Conservation (phyloP, 2,797 vertebrate species). For the Propithecus deckenii region DNA sequence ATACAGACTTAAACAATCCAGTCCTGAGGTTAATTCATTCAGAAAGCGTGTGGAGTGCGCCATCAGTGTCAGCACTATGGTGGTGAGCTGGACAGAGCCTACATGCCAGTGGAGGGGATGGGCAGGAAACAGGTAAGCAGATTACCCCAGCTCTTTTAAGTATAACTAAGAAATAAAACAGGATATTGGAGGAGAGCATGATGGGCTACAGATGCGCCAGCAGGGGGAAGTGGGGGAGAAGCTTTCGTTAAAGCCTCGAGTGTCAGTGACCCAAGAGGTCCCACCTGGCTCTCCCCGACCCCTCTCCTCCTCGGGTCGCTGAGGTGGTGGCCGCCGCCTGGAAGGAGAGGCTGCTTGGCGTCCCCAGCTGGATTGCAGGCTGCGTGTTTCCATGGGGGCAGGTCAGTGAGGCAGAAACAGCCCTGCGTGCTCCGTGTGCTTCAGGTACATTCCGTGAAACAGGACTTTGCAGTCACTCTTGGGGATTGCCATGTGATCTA, state of each 20-base stretch:
- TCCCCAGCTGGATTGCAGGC: not conserved
- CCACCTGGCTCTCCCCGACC: not conserved
- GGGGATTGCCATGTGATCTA: not conserved
- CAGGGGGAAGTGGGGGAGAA: not conserved
- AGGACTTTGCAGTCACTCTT: not conserved
- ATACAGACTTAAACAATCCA: not conserved
- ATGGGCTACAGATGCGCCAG: not conserved
- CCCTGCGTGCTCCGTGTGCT: fast-evolving
- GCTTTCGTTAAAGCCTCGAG: not conserved
- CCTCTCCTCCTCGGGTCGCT: not conserved
- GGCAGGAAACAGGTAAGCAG: not conserved
- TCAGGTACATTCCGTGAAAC: not conserved
- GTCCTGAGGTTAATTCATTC: not conserved
- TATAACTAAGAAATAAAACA: not conserved
- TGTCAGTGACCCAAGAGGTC: not conserved
- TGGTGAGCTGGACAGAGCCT: not conserved
- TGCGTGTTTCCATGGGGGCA: not conserved
- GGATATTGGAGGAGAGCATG: not conserved
- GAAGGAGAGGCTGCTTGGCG: no score
- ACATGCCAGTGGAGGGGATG: not conserved
- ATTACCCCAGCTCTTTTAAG: not conserved
- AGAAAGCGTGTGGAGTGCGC: not conserved
- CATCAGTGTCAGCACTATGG: not conserved
- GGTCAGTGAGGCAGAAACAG: not conserved
- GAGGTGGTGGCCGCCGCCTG: fast-evolving